phyloP scores from a whole-genome alignment of 1,140 invertebrate genomes.

The Eulimnadia texana region DNA sequence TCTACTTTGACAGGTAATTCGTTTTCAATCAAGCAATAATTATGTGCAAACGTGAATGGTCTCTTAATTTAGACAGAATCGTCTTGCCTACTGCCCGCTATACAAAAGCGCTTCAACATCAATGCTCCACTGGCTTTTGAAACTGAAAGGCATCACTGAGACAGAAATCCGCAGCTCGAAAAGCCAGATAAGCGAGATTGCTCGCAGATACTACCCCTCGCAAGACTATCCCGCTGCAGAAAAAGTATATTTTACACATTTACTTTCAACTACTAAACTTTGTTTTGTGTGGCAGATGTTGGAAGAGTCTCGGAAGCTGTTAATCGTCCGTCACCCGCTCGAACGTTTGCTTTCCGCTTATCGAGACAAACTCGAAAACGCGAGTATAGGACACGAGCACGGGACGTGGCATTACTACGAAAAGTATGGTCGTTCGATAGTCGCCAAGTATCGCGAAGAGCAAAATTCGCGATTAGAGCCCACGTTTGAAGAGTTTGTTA shows the following conservation, averaged over 20 bases:
- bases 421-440: constrained; percentile 40
- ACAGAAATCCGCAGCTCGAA: constrained; percentile 17
- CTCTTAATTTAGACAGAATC: constrained; percentile 30
- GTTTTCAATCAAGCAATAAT: constrained; percentile 3
- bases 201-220: constrained; percentile 25
- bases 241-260: neutral
- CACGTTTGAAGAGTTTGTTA: constrained; percentile 53
- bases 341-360: constrained; percentile 46
- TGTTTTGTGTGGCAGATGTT: constrained; percentile 29
- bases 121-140: constrained; percentile 22
- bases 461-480: constrained; percentile 36
- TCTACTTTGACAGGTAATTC: constrained; percentile 35
- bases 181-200: constrained; percentile 27
- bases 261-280: too few relatives aligned
- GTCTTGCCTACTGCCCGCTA: constrained; percentile 39
- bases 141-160: constrained; percentile 23
- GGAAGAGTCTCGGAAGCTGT: constrained; percentile 32
- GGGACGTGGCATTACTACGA: constrained; percentile 40
- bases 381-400: constrained; percentile 32
- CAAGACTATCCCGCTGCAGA: constrained; percentile 15
- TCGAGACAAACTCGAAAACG: constrained; percentile 44
- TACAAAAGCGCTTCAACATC: constrained; percentile 36
- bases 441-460: constrained; percentile 34
- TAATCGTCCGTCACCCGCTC: constrained; percentile 45
- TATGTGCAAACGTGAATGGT: constrained; percentile 8